Evolutionary conservation across 2,797 vertebrate genomes (phyloP).

Genomic region (Cyclopterus lumpus): DNA sequence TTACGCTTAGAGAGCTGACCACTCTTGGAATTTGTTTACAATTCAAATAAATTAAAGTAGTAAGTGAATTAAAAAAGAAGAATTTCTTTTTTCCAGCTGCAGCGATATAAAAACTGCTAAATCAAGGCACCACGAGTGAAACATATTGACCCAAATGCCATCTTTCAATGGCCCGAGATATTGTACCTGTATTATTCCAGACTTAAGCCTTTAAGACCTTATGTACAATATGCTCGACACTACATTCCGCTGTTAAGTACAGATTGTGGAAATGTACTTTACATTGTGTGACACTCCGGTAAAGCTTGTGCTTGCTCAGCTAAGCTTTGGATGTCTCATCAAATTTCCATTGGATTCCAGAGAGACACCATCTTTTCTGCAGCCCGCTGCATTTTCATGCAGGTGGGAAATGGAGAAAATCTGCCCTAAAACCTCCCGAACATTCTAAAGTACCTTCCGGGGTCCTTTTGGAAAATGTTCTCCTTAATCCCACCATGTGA

Average conservation of each 20-base stretch:
- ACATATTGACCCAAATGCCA: slow-evolving; percentile 53
- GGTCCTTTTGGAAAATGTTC: slow-evolving; percentile 61
- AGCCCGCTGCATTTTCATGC: slow-evolving; percentile 65
- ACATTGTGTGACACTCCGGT: slow-evolving; percentile 72
- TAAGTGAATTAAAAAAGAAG: slow-evolving; percentile 4
- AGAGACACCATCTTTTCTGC: slow-evolving; percentile 77
- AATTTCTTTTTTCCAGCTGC: neutral
- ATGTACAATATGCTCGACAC: slow-evolving; percentile 72
- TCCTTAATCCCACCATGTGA: slow-evolving; percentile 58
- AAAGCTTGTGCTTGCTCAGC: slow-evolving; percentile 80
- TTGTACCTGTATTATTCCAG: slow-evolving; percentile 65
- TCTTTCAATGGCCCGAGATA: slow-evolving; percentile 57
- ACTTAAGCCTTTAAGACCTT: slow-evolving; percentile 75
- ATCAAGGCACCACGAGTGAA: slow-evolving; percentile 45
- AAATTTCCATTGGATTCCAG: slow-evolving; percentile 74
- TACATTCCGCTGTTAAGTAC: slow-evolving; percentile 71
- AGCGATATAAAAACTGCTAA: slow-evolving; percentile 28
- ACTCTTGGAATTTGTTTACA: slow-evolving; percentile 17
- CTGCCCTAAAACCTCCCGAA: slow-evolving; percentile 66
- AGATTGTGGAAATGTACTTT: slow-evolving; percentile 78
- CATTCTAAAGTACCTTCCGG: slow-evolving; percentile 63
- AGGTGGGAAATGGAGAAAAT: slow-evolving; percentile 47
- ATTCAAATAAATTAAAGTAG: slow-evolving; percentile 20
- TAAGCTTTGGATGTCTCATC: slow-evolving; percentile 78
- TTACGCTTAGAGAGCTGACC: neutral